Percentiles rank a stretch among this genome's conserved stretches.
Conservation (phyloP, 2,888 invertebrate species). For the Pandemis corylana region DNA sequence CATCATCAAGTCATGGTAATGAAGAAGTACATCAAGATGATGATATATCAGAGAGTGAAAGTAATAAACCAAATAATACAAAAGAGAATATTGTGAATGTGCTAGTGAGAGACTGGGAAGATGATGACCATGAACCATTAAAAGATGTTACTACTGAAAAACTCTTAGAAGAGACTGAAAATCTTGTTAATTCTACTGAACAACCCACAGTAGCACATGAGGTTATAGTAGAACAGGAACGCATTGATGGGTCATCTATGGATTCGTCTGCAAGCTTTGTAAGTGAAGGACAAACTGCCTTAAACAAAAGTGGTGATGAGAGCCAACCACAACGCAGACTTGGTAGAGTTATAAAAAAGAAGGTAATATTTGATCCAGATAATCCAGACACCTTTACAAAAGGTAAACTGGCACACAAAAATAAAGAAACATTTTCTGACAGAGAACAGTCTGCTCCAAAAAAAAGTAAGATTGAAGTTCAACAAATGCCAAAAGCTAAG, state of each 20-base stretch:
- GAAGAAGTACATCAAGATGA: conserved; percentile 18
- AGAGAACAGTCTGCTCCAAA: conserved; percentile 57
- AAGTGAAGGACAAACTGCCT: conserved; percentile 56
- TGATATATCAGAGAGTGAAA: conserved; percentile 39
- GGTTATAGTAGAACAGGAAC: conserved; percentile 51
- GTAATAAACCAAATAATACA: conserved; percentile 47
- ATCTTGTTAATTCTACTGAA: conserved; percentile 47
- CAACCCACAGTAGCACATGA: conserved; percentile 52
- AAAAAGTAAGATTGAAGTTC: conserved; percentile 62
- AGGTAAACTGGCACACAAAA: conserved; percentile 62
- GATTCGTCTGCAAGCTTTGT: conserved; percentile 56
- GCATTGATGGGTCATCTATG: conserved; percentile 50
- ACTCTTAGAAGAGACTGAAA: conserved; percentile 52
- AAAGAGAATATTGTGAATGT: conserved; percentile 77
- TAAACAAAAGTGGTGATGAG: conserved; percentile 65
- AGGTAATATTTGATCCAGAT: conserved; percentile 90
- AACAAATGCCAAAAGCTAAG: conserved; percentile 65
- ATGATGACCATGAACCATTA: conserved; percentile 71
- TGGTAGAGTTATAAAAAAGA: conserved; percentile 87
- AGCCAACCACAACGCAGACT: conserved; percentile 69
- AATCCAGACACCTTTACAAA: conserved; percentile 83
- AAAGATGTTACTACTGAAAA: conserved; percentile 55
- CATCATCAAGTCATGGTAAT: conserved; percentile 28
- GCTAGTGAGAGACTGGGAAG: conserved; percentile 83
- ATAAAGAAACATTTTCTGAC: conserved; percentile 62